phyloP scores from a whole-genome alignment of 2,888 invertebrate genomes.

The Brachyptera putata region DNA sequence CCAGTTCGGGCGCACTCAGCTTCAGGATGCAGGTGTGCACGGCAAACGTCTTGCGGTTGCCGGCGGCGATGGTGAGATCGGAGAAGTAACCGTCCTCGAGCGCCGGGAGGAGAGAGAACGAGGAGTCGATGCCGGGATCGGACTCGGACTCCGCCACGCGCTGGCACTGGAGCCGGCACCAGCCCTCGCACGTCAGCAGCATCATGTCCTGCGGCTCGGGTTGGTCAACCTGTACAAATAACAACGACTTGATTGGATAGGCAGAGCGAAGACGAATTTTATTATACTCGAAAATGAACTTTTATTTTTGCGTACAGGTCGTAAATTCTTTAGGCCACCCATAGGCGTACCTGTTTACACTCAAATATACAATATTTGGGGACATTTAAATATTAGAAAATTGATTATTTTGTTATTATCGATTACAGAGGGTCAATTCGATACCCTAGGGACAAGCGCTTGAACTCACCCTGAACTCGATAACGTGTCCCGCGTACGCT shows the following conservation, averaged over 20 bases:
- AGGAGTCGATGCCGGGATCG: conserved; percentile 48
- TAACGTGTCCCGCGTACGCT: conserved; percentile 60
- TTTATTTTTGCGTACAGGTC: no score
- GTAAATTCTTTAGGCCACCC: no score
- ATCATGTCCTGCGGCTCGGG: conserved; percentile 51
- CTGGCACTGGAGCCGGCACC: conserved; percentile 59
- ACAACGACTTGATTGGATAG: no score
- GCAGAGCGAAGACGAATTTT: no score
- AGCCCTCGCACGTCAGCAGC: conserved; percentile 56
- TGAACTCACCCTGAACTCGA: conserved; percentile 56
- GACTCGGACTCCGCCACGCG: conserved; percentile 50
- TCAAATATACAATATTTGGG: no score
- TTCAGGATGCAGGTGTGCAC: conserved; percentile 54
- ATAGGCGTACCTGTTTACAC: no score
- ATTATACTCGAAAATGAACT: no score
- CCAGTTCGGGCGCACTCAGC: conserved; percentile 53
- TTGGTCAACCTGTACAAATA: conserved; percentile 47
- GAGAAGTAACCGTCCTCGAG: conserved; percentile 62
- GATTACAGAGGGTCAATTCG: no score
- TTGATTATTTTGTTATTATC: no score
- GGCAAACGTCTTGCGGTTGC: conserved; percentile 50
- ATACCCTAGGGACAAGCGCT: no score
- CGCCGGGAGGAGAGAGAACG: conserved; percentile 60
- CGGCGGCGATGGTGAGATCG: conserved; percentile 52
- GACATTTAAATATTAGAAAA: no score